These are phyloP conservation scores for Apeira syringaria DNA, from an alignment of 2,888 invertebrate genomes.

Conservation along the genomic window DNA sequence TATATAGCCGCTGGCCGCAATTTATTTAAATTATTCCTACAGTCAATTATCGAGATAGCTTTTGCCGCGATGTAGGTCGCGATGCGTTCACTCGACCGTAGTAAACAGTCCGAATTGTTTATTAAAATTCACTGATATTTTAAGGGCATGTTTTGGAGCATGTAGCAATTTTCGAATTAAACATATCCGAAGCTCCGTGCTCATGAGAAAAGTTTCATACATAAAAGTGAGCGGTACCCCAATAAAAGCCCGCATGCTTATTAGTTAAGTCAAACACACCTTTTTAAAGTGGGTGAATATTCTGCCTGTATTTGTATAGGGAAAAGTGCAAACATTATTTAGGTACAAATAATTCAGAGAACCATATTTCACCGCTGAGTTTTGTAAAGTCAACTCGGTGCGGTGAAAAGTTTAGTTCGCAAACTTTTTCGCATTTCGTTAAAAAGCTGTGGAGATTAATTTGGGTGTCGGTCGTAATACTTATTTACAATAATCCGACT, in stretches of 20 bases:
- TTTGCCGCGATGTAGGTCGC: constrained; percentile 57
- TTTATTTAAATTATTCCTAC: constrained; percentile 80
- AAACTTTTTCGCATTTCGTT: constrained; percentile 77
- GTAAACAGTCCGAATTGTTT: constrained; percentile 41
- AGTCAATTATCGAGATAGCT: constrained; percentile 81
- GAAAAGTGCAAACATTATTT: constrained; percentile 72
- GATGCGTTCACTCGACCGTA: constrained; percentile 42
- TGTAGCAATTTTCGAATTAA: constrained; percentile 39
- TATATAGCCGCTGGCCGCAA: constrained; percentile 73
- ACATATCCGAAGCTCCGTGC: constrained; percentile 25
- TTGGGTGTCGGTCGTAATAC: constrained; percentile 70
- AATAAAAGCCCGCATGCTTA: constrained; percentile 61
- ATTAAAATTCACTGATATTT: constrained; percentile 41
- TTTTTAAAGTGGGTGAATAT: constrained; percentile 68
- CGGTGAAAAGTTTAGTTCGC: constrained; percentile 60
- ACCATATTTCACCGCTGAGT: constrained; percentile 69
- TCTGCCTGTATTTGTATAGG: constrained; percentile 64
- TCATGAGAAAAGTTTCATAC: constrained; percentile 49
- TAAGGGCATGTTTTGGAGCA: constrained; percentile 38
- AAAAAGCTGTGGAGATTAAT: constrained; percentile 75
- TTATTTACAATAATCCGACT: constrained; percentile 82
- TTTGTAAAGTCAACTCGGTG: constrained; percentile 52
- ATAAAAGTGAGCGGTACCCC: constrained; percentile 45
- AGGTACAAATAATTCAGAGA: constrained; percentile 76
- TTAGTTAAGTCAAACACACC: constrained; percentile 79